Evolutionary conservation across 2,113 vertebrate genomes (phyloP).

Genomic region (Macroglossus sobrinus): DNA sequence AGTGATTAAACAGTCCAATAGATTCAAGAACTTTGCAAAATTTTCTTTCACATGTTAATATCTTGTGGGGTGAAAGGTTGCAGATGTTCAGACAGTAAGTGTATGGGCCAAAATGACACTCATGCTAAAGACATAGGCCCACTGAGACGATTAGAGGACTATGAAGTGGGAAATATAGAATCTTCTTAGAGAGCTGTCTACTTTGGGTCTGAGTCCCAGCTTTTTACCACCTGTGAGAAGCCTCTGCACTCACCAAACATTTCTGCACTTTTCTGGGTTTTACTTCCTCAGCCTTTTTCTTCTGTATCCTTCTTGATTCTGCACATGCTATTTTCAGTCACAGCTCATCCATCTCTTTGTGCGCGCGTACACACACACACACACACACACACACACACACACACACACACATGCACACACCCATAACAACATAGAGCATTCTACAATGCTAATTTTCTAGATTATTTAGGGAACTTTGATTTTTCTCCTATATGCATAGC

Average conservation of each 20-base stretch:
- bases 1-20: neutral
- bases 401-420: neutral
- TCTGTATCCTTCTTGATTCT: neutral
- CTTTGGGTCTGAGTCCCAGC: neutral
- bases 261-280: neutral
- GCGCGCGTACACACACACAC: fast-evolving
- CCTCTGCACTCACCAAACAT: neutral
- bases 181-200: neutral
- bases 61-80: neutral
- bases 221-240: neutral
- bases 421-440: neutral
- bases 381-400: neutral
- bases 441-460: neutral
- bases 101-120: neutral
- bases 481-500: neutral
- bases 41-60: neutral
- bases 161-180: neutral
- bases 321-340: neutral
- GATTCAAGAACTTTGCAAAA: neutral
- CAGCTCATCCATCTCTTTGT: neutral
- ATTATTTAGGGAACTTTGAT: neutral
- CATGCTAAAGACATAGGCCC: neutral
- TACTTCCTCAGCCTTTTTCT: neutral
- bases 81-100: neutral
- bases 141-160: neutral